These are phyloP conservation scores for Sorex maritimensis DNA, from an alignment of 2,797 vertebrate species.

Conservation along the genomic window DNA sequence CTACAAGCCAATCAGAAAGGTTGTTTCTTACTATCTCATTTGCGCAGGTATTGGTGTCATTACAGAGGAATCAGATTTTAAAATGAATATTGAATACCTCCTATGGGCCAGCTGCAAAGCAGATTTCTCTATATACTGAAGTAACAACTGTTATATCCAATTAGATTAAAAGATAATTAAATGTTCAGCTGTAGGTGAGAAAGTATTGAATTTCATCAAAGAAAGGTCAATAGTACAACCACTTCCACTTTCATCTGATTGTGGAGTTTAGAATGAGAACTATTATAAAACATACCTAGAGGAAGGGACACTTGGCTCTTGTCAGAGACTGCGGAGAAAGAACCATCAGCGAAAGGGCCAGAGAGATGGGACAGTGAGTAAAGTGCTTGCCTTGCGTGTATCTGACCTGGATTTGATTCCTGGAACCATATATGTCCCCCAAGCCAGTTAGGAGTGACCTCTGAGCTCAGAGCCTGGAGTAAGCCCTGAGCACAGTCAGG, in stretches of 20 bases:
- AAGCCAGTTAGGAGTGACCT: too few relatives aligned
- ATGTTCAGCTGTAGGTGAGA: background rate
- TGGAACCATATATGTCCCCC: too few relatives aligned
- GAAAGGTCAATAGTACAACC: background rate
- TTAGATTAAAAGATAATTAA: conserved; percentile 18
- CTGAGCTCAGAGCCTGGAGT: too few relatives aligned
- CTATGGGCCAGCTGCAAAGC: too few relatives aligned
- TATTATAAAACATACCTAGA: background rate
- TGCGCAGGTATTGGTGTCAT: background rate
- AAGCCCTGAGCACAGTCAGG: too few relatives aligned
- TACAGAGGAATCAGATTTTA: conserved; percentile 10
- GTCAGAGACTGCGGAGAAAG: background rate
- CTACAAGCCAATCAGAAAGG: background rate
- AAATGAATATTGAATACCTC: background rate
- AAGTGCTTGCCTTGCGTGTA: too few relatives aligned
- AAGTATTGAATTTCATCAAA: conserved; percentile 24
- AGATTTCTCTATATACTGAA: background rate
- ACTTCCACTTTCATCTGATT: background rate
- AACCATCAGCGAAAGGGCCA: too few relatives aligned
- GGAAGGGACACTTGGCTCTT: background rate
- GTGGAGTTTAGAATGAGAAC: background rate
- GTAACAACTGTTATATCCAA: background rate
- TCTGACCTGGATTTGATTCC: too few relatives aligned
- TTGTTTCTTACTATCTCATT: background rate
- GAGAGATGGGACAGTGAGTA: too few relatives aligned